These are phyloP conservation scores for Labrus mixtus DNA, from an alignment of 2,113 vertebrate genomes.

Conservation along the genomic window DNA sequence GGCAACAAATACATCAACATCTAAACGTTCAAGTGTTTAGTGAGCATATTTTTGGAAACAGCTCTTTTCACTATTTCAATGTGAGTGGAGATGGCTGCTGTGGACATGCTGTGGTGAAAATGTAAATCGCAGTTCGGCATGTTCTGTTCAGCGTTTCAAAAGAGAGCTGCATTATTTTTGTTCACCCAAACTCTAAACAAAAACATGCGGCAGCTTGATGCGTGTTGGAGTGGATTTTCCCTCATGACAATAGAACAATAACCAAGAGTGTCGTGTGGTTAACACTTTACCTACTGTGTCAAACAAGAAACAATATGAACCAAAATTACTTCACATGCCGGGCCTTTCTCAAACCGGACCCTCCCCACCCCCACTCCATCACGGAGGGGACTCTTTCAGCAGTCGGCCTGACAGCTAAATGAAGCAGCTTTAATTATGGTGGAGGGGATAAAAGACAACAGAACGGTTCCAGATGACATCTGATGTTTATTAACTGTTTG, in stretches of 20 bases:
- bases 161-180: background rate
- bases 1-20: background rate
- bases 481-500: no score
- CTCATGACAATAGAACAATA: constrained; percentile 8
- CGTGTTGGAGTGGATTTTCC: constrained; percentile 29
- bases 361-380: background rate
- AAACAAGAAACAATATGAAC: background rate
- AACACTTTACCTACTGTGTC: background rate
- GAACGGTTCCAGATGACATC: no score
- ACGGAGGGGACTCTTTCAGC: no score
- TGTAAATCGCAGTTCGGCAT: constrained; percentile 8
- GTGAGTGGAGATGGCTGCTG: no score
- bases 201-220: constrained; percentile 27
- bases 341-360: background rate
- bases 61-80: no score
- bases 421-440: no score
- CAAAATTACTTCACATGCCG: background rate
- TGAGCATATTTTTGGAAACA: no score
- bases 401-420: no score
- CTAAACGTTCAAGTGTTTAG: no score
- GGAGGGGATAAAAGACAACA: no score
- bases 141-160: background rate
- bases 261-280: background rate
- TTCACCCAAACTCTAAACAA: constrained; percentile 35
- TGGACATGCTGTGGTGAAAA: constrained; percentile 6